These are phyloP conservation scores for Himalopsyche tibetana DNA, from an alignment of 2,888 invertebrate species.

Conservation along the genomic window DNA sequence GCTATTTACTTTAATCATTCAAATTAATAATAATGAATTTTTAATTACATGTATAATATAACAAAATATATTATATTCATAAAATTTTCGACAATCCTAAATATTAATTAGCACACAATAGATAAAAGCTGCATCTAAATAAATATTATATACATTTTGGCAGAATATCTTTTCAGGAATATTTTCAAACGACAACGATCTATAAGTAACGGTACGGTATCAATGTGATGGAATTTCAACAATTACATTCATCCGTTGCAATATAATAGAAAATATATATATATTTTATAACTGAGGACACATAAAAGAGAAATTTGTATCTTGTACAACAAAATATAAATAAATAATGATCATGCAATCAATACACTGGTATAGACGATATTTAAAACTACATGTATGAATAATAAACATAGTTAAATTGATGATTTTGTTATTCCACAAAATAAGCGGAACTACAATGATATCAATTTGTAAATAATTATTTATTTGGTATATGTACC, in stretches of 20 bases:
- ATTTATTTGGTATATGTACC: too few relatives aligned
- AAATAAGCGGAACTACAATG: too few relatives aligned
- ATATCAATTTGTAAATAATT: too few relatives aligned
- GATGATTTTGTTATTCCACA: too few relatives aligned
- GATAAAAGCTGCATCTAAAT: constrained; percentile 8
- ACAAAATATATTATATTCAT: constrained; percentile 37
- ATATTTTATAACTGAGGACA: background rate
- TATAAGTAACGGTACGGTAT: background rate
- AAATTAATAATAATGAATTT: constrained; percentile 6
- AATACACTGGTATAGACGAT: too few relatives aligned
- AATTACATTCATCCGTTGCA: background rate
- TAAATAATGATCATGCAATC: too few relatives aligned
- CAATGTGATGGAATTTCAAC: constrained; percentile 5
- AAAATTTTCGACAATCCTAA: background rate
- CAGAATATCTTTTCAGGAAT: constrained; percentile 16
- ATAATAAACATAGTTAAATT: too few relatives aligned
- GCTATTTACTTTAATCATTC: constrained; percentile 7
- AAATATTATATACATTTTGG: constrained; percentile 40
- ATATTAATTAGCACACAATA: constrained; percentile 23
- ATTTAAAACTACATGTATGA: too few relatives aligned
- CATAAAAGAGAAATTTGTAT: too few relatives aligned
- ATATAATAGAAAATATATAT: too few relatives aligned
- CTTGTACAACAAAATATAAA: too few relatives aligned
- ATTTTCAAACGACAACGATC: background rate
- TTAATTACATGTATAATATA: constrained; percentile 17